These are phyloP conservation scores for Anarrhichthys ocellatus DNA, from an alignment of 2,113 vertebrate genomes.

Conservation along the genomic window DNA sequence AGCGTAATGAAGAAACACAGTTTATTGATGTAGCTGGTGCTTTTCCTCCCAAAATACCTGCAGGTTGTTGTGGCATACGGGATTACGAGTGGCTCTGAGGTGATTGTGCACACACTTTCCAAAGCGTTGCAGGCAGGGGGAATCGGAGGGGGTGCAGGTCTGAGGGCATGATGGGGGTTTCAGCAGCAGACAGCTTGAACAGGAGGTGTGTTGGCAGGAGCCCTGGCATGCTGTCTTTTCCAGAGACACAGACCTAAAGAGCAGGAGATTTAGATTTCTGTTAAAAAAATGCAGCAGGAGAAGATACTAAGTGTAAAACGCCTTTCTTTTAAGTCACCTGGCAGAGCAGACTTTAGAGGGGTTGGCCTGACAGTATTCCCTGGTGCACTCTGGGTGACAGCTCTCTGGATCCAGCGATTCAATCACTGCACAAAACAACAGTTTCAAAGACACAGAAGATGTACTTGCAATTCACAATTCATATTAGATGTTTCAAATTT, in stretches of 20 bases:
- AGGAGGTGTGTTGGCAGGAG: slow-evolving; percentile 82
- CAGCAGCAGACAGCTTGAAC: slow-evolving; percentile 78
- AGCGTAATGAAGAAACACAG: neutral
- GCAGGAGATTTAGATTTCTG: neutral
- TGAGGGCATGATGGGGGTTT: slow-evolving; percentile 70
- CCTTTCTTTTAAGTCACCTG: slow-evolving; percentile 53
- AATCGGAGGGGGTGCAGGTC: slow-evolving; percentile 64
- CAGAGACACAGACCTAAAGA: slow-evolving; percentile 69
- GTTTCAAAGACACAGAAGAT: neutral
- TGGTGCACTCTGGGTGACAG: slow-evolving; percentile 78
- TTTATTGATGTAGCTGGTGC: neutral
- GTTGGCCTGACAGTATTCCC: slow-evolving; percentile 76
- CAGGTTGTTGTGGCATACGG: slow-evolving; percentile 68
- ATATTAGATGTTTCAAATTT: neutral
- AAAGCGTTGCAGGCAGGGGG: slow-evolving; percentile 73
- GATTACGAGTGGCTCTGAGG: slow-evolving; percentile 46
- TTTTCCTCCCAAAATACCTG: slow-evolving; percentile 61
- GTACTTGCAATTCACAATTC: neutral
- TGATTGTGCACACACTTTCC: slow-evolving; percentile 78
- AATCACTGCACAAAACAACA: slow-evolving; percentile 67
- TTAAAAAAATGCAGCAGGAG: neutral
- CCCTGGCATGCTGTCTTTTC: slow-evolving; percentile 69
- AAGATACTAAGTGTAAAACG: rapidly evolving
- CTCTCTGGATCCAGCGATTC: slow-evolving; percentile 57
- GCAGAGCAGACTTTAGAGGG: slow-evolving; percentile 78